Percentiles rank a stretch among this genome's conserved stretches.
These are phyloP conservation scores for Takifugu bimaculatus DNA, from an alignment of 2,113 vertebrate genomes.

Conservation along the genomic window DNA sequence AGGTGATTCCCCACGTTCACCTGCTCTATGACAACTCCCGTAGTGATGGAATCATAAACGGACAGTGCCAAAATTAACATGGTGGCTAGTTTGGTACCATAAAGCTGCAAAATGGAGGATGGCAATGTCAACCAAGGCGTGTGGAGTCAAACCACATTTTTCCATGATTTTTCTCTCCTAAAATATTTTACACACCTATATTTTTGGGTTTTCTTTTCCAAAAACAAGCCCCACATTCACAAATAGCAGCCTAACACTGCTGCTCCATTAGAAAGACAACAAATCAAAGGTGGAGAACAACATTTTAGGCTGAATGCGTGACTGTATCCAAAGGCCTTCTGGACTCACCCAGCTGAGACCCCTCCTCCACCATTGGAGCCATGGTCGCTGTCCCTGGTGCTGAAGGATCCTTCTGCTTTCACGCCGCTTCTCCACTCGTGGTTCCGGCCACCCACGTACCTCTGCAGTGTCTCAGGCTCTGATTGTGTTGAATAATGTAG, in stretches of 20 bases:
- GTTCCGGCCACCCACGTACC: neutral
- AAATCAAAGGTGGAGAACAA: no score
- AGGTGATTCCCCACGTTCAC: constrained; percentile 14
- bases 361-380: constrained; percentile 82
- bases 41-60: neutral
- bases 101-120: constrained; percentile 41
- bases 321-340: neutral
- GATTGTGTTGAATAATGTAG: constrained; percentile 29
- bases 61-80: neutral
- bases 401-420: constrained; percentile 59
- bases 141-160: neutral
- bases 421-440: constrained; percentile 1
- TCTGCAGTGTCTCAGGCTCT: constrained; percentile 5
- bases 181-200: neutral
- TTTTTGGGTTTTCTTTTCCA: neutral
- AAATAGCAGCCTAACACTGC: neutral
- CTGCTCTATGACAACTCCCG: neutral
- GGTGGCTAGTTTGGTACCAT: neutral
- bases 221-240: neutral
- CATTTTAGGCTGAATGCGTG: no score
- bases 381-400: constrained; percentile 83
- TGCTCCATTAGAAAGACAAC: no score
- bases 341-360: constrained; percentile 85
- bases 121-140: neutral
- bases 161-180: no score